Base-by-base conservation (phyloP, 2,888 invertebrate genomes). In the Archips xylosteana region DNA sequence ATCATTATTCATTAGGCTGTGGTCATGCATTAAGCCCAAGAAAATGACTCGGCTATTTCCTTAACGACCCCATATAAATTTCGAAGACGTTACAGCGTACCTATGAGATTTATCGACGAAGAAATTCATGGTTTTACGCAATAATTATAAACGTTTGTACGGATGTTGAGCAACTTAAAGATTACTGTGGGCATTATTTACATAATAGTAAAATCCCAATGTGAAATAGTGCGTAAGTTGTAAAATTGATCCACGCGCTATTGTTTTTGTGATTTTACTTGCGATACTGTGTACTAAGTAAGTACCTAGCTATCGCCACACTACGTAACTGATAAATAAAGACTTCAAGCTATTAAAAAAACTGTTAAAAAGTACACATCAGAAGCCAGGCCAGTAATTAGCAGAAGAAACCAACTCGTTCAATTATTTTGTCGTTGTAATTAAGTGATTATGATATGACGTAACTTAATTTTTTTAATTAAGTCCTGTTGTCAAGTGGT, bases 21-120 rank as follows among this genome's bases (percentile, higher is more conserved):
- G 66, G 10, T 63, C 47, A 15, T 47, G 62, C n/a, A 71, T 72
- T 63, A 59, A 63, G 63, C 9, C 57, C 4, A 6, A 32, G 68
- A 73, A 72, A 68, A 73, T 59, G 57, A 42, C 49, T 73, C 36
- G 9, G 47, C 68, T 15, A 63, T 64, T 69, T 59, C 15, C 68
- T 64, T 68, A 73, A 73, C 59, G 68, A 69, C 15, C 63, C 32
- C 42, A 49, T 68, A 68, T 68, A 59, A 39, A 68, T 68, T 72
- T 64, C 42, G 59, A 68, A 63, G 63, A 32, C 36, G 57, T 32
- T 68, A 32, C 49, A 34, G 51, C n/a, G 36, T 61, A 71, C 34
- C 34, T 54, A 8, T 13, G 62, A 67, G 62, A 62, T 67, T 62
- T 72, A 67, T 67, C 23, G 36, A 13, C 45, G 57, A 63, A 57